A percentile compares a stretch with the other conserved stretches of the same genome.
Conservation (phyloP, 2,888 invertebrate genomes). For the Noctua comes region DNA sequence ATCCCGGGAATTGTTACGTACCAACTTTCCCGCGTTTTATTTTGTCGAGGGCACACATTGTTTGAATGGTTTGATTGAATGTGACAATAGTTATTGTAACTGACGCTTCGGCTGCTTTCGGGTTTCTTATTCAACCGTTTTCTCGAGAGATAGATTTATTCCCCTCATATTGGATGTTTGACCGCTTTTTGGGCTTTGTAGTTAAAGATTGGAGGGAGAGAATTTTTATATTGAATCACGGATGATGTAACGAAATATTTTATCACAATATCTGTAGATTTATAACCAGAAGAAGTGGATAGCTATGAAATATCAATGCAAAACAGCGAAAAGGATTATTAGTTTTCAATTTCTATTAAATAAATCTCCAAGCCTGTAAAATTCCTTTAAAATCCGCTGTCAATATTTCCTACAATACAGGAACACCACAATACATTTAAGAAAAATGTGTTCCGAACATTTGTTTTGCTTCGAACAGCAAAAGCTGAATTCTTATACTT, state of each 20-base stretch:
- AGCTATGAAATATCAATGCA: neutral
- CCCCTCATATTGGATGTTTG: constrained; percentile 73
- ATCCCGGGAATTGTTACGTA: constrained; percentile 81
- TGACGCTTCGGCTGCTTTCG: constrained; percentile 76
- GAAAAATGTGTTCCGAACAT: constrained; percentile 48
- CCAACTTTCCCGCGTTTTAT: constrained; percentile 83
- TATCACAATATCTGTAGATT: constrained; percentile 27
- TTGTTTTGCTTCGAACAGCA: constrained; percentile 58
- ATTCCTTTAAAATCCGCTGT: constrained; percentile 30
- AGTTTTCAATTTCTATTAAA: neutral
- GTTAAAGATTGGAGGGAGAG: constrained; percentile 64
- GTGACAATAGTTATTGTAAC: constrained; percentile 88
- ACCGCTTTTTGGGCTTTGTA: constrained; percentile 68
- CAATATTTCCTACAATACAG: constrained; percentile 52
- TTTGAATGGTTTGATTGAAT: constrained; percentile 88
- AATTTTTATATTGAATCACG: constrained; percentile 46
- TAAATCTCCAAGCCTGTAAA: constrained; percentile 17
- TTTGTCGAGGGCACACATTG: constrained; percentile 82
- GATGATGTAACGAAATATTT: constrained; percentile 36
- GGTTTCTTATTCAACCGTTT: constrained; percentile 76
- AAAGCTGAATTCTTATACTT: constrained; percentile 55
- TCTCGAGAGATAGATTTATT: constrained; percentile 74
- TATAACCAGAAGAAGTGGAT: neutral
- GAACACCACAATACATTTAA: constrained; percentile 44
- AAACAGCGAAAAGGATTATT: neutral